These are phyloP conservation scores for Erinaceus europaeus DNA, from an alignment of 2,113 vertebrate genomes.

Conservation along the genomic window DNA sequence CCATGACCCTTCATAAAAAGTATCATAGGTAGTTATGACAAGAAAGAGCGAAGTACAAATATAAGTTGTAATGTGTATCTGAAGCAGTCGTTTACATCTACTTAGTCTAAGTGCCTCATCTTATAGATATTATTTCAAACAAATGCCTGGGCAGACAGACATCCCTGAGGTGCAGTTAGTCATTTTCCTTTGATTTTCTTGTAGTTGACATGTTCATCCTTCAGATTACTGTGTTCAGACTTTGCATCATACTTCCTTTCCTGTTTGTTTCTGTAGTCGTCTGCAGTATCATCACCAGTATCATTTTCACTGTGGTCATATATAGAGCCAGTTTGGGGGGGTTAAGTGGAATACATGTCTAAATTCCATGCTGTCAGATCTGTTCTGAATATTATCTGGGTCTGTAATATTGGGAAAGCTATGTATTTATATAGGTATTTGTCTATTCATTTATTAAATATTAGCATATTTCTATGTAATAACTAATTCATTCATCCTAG, in stretches of 20 bases:
- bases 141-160: background rate
- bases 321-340: background rate
- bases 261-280: background rate
- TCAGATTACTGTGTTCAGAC: background rate
- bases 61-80: background rate
- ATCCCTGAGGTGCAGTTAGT: too few relatives aligned
- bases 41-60: background rate
- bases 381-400: background rate
- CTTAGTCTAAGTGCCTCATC: background rate
- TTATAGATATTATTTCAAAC: background rate
- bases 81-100: background rate
- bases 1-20: background rate
- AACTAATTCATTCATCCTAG: background rate
- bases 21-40: background rate
- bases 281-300: background rate
- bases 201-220: background rate
- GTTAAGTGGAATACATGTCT: background rate
- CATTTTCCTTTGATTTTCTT: background rate
- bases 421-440: background rate
- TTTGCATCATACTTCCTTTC: background rate
- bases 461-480: background rate
- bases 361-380: background rate
- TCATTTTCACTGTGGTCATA: background rate
- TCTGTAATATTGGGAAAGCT: background rate
- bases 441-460: background rate